Evolutionary conservation across 2,888 invertebrate species (phyloP).

Genomic region (Xanthorhoe designata): DNA sequence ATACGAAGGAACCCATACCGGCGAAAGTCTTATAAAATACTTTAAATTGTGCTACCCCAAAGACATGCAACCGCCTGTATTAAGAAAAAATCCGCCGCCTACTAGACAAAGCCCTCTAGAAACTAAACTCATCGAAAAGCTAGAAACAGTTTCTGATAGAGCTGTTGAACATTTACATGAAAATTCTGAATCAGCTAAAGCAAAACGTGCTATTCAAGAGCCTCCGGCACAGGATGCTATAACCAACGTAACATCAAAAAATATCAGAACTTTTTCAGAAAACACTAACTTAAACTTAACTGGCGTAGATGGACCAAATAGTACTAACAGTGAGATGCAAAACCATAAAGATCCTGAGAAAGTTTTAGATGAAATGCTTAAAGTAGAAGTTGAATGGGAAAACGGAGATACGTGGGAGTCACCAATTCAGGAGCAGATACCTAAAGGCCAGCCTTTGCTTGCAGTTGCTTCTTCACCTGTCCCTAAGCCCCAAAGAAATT

Average conservation of each 20-base stretch:
- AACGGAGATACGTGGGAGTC: conserved; percentile 69
- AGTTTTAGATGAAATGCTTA: conserved; percentile 62
- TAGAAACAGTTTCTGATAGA: conserved; percentile 7
- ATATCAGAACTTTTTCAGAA: neutral
- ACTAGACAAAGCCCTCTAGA: conserved; percentile 6
- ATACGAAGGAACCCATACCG: conserved; percentile 80
- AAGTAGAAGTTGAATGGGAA: conserved; percentile 73
- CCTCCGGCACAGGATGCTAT: neutral
- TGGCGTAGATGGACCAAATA: conserved; percentile 19
- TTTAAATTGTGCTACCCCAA: conserved; percentile 71
- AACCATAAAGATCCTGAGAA: conserved; percentile 34
- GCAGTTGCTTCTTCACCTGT: conserved; percentile 19
- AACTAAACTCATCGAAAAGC: neutral
- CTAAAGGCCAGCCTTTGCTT: conserved; percentile 5
- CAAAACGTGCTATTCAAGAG: neutral
- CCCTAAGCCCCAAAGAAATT: conserved; percentile 58
- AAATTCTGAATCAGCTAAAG: neutral
- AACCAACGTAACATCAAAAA: conserved; percentile 1
- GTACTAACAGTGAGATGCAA: conserved; percentile 37
- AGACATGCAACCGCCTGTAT: conserved; percentile 76
- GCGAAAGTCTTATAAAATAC: conserved; percentile 66
- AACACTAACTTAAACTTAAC: neutral
- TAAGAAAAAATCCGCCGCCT: conserved; percentile 59
- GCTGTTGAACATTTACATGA: neutral
- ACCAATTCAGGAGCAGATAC: conserved; percentile 27